Conservation (phyloP, 2,797 vertebrate species). For the Tiaroga cobitis region DNA sequence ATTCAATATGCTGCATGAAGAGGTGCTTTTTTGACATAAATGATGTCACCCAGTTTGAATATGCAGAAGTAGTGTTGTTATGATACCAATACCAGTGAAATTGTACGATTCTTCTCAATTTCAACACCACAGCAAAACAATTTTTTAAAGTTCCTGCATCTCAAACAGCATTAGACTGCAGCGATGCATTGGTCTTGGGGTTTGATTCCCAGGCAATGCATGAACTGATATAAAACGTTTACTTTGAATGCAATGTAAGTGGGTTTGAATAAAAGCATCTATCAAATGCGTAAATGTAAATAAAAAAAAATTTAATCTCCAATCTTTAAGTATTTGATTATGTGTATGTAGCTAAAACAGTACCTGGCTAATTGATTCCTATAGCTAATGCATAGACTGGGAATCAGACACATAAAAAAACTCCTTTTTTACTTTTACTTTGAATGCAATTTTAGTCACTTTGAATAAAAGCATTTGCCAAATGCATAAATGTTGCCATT, state of each 20-base stretch:
- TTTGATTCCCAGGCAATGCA: background rate
- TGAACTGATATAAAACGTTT: background rate
- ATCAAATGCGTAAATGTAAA: no score
- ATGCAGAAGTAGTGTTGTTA: background rate
- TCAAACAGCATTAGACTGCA: background rate
- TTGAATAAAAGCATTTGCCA: background rate
- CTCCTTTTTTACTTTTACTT: no score
- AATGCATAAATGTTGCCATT: background rate
- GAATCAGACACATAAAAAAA: background rate
- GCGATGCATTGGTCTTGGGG: background rate
- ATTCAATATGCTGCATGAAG: background rate
- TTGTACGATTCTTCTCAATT: background rate
- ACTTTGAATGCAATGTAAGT: background rate
- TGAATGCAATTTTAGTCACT: background rate
- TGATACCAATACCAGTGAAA: background rate
- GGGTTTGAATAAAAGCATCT: background rate
- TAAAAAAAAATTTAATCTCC: no score
- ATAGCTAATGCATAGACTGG: background rate
- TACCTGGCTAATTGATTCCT: no score
- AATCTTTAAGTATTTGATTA: no score
- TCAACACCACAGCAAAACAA: background rate
- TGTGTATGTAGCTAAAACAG: no score
- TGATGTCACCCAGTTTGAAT: background rate
- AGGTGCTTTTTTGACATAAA: background rate
- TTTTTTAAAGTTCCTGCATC: background rate